Base-by-base conservation (phyloP, 2,797 vertebrate species). In the Galaxias olidus region DNA sequence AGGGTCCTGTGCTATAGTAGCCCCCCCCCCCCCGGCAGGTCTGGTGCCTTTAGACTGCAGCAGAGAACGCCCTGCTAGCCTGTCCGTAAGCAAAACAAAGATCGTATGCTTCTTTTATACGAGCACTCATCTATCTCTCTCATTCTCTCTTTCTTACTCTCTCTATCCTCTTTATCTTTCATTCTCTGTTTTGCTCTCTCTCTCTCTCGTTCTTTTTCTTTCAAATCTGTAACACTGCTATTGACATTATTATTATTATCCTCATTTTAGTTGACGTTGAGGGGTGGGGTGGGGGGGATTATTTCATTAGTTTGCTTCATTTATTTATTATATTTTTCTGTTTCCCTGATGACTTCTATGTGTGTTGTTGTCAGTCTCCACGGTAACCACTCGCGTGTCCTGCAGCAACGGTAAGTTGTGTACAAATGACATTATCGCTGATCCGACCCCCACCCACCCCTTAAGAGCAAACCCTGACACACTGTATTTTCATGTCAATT, bases 341-440 rank as follows among this genome's bases (percentile, higher is more conserved):
- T 92, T 92, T 92, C 89, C 89, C 90, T 92, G 90, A 92, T 86
- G 89, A 91, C 89, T 90, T 92, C 88, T 91, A 45, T 77, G 88
- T 92, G 88, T 90, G 90, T 91, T 92, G 90, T 91, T 90, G 90
- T 91, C 91, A 92, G 91, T 92, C 85, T 92, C 91, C 89, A 90
- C 83, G 89, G 87, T 92, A 92, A 91, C 90, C 86, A 87, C 90
- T 89, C 67, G 65, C 73, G 68, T 71, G 64, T 67, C 73, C 68
- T 84, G 79, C 89, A 79, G 81, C 87, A 88, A 88, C 87, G 91
- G 91, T 92, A 92, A 92, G 91, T 92, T 91, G 85, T 90, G 89
- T 90, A 84, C 85, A 88, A 88, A 87, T 51, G 60, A 61, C 84
- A 84, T 88, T 77, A 78, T 89, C 77, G 87, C 88, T 91, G 85